phyloP scores from a whole-genome alignment of 1,140 invertebrate genomes.

The Bemisia tabaci region DNA sequence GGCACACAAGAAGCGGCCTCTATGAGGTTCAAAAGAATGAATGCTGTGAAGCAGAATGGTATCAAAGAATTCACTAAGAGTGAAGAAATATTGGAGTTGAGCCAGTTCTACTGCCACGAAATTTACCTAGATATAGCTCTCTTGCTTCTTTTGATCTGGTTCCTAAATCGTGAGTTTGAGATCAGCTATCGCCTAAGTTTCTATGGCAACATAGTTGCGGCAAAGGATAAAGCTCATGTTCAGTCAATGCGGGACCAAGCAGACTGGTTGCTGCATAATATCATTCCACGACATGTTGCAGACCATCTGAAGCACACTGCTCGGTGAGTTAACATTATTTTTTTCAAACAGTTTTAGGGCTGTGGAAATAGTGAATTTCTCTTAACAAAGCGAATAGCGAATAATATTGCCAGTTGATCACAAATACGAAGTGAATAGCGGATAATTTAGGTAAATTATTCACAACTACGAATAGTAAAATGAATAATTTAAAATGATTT shows the following conservation, averaged over 20 bases:
- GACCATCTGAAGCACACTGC: conserved; percentile 84
- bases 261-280: conserved; percentile 90
- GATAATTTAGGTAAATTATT: too few relatives aligned
- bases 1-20: too few relatives aligned
- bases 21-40: too few relatives aligned
- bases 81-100: conserved; percentile 1
- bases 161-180: conserved; percentile 87
- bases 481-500: too few relatives aligned
- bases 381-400: too few relatives aligned
- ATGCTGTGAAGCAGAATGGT: too few relatives aligned
- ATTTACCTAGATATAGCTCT: conserved; percentile 66
- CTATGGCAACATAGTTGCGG: conserved; percentile 79
- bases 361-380: too few relatives aligned
- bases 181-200: conserved; percentile 86
- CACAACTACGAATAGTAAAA: too few relatives aligned
- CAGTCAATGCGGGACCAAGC: conserved; percentile 86
- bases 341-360: too few relatives aligned
- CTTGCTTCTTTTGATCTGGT: conserved; percentile 71
- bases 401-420: too few relatives aligned
- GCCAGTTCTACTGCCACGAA: conserved; percentile 48
- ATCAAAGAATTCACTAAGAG: too few relatives aligned
- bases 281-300: conserved; percentile 87
- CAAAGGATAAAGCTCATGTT: conserved; percentile 66
- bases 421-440: too few relatives aligned
- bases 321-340: conserved; percentile 27